These are phyloP conservation scores for Dinoponera quadriceps DNA, from an alignment of 1,140 invertebrate genomes.

Conservation along the genomic window DNA sequence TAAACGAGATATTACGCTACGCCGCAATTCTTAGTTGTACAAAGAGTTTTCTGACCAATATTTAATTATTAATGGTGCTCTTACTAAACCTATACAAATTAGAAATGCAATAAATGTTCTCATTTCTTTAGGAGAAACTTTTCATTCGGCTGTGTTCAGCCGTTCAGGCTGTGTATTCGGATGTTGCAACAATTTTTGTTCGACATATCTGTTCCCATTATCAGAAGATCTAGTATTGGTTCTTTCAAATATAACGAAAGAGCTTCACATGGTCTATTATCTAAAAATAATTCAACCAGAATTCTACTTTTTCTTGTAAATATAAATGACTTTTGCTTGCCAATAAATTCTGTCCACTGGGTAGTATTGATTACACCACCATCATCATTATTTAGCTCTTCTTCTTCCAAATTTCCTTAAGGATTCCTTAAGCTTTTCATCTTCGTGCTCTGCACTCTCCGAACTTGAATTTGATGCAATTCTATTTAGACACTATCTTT, in stretches of 20 bases:
- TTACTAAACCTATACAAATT: conserved; percentile 22
- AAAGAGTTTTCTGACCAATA: conserved; percentile 27
- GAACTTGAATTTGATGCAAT: conserved; percentile 32
- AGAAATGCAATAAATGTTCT: conserved; percentile 23
- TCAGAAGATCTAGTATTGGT: conserved; percentile 21
- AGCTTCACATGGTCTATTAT: conserved; percentile 28
- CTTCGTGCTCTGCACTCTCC: conserved; percentile 14
- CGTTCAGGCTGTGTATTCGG: neutral
- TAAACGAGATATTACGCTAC: conserved; percentile 36
- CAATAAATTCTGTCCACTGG: conserved; percentile 28
- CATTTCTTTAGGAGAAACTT: too few relatives aligned
- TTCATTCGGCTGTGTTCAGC: conserved; percentile 30
- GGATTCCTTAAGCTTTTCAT: conserved; percentile 22
- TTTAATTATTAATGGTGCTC: conserved; percentile 10
- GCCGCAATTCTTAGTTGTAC: conserved; percentile 20
- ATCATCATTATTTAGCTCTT: too few relatives aligned
- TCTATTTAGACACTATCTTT: conserved; percentile 31
- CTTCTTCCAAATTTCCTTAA: neutral
- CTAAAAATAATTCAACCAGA: conserved; percentile 19
- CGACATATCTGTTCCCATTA: conserved; percentile 25
- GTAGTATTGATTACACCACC: conserved; percentile 19
- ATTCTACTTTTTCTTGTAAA: conserved; percentile 30
- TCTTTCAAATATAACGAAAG: conserved; percentile 29
- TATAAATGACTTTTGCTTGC: conserved; percentile 31
- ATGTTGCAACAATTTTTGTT: conserved; percentile 28